Conservation (phyloP, 2,888 invertebrate genomes). For the Torymus auratus region DNA sequence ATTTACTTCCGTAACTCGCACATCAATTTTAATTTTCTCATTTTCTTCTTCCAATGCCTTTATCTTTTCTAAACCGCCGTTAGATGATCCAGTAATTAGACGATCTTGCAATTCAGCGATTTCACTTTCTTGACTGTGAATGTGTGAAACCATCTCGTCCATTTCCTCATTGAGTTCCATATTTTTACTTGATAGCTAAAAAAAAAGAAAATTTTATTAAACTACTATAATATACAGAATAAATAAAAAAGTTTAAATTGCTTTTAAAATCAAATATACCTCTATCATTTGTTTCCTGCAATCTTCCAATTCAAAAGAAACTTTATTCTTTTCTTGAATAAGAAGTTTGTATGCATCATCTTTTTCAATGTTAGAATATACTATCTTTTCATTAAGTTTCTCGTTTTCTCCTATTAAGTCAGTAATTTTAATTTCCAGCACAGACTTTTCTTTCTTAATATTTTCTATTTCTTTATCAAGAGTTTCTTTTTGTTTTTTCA, state of each 20-base stretch:
- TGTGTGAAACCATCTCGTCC: slow-evolving; percentile 66
- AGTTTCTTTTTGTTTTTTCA: slow-evolving; percentile 76
- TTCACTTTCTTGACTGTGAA: slow-evolving; percentile 61
- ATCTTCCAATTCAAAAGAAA: slow-evolving; percentile 57
- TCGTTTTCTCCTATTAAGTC: slow-evolving; percentile 27
- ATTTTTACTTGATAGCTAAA: slow-evolving; percentile 75
- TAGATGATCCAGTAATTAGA: slow-evolving; percentile 69
- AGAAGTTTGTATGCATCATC: slow-evolving; percentile 40
- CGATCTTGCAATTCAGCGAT: slow-evolving; percentile 61
- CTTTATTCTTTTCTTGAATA: slow-evolving; percentile 36
- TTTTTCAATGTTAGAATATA: slow-evolving; percentile 11
- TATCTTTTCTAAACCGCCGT: slow-evolving; percentile 73
- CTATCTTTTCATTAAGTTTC: slow-evolving; percentile 33
- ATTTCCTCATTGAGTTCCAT: slow-evolving; percentile 77
- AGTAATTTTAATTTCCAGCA: slow-evolving; percentile 56
- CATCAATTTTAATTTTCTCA: slow-evolving; percentile 59
- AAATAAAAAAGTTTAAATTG: neutral
- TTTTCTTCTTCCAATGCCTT: slow-evolving; percentile 62
- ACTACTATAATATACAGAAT: neutral
- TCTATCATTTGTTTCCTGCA: slow-evolving; percentile 30
- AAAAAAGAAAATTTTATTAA: slow-evolving; percentile 57
- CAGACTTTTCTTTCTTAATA: slow-evolving; percentile 58
- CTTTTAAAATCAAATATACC: slow-evolving; percentile 33
- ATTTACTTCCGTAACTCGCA: slow-evolving; percentile 36
- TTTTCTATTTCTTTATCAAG: slow-evolving; percentile 78